These are phyloP conservation scores for Amphilophus citrinellus DNA, from an alignment of 2,113 vertebrate species.

Conservation along the genomic window DNA sequence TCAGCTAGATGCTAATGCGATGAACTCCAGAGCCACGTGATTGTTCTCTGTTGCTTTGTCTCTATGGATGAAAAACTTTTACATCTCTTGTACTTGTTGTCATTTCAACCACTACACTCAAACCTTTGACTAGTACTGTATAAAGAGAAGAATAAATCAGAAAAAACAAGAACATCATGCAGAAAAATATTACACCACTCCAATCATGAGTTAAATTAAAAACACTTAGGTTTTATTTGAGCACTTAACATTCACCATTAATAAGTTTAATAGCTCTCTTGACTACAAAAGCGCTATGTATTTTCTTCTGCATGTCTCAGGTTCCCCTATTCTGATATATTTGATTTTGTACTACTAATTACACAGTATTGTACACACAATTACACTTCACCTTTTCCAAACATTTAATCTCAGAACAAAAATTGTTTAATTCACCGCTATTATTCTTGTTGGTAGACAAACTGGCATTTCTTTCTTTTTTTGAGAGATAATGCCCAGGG, in stretches of 20 bases:
- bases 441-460: neutral
- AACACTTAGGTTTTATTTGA: constrained; percentile 37
- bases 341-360: constrained; percentile 17
- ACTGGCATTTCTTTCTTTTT: neutral
- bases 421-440: neutral
- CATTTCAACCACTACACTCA: neutral
- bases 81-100: neutral
- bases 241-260: constrained; percentile 4
- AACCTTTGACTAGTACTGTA: too few relatives aligned
- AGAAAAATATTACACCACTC: constrained; percentile 18
- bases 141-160: neutral
- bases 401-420: neutral
- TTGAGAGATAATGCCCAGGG: neutral
- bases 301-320: neutral
- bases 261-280: neutral
- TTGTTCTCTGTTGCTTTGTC: neutral
- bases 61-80: neutral
- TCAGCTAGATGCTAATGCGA: neutral
- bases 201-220: neutral
- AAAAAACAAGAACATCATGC: neutral
- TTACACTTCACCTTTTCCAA: constrained; percentile 14
- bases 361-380: neutral
- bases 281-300: constrained; percentile 1
- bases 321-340: neutral
- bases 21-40: neutral